These are phyloP conservation scores for Spilogale gracilis DNA, from an alignment of 2,113 vertebrate genomes.

Conservation along the genomic window DNA sequence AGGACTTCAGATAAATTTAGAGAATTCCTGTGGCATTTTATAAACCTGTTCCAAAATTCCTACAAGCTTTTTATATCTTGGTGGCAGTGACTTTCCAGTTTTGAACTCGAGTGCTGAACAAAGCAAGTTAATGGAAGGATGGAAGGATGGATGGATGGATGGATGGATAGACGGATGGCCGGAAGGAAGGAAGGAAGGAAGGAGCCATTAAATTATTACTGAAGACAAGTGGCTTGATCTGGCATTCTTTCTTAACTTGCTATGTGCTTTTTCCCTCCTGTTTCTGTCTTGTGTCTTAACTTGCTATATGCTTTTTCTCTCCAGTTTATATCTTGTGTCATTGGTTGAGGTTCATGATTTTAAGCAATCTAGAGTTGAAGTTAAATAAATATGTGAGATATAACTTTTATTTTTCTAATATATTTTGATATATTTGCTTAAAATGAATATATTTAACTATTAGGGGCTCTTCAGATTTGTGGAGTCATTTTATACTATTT, in stretches of 20 bases:
- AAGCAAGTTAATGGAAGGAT: conserved; percentile 65
- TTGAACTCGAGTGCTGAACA: background rate
- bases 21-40: conserved; percentile 84
- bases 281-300: background rate
- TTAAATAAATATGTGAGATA: background rate
- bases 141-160: conserved; percentile 80
- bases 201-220: conserved; percentile 24
- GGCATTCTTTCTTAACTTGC: background rate
- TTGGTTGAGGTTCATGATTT: background rate
- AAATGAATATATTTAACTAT: conserved; percentile 16
- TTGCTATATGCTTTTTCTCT: background rate
- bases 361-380: background rate
- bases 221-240: background rate
- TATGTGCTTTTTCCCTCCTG: background rate
- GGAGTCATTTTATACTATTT: background rate
- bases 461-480: background rate
- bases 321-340: background rate
- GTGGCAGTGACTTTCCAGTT: conserved; percentile 73
- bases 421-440: conserved; percentile 27
- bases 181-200: conserved; percentile 78
- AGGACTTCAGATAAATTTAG: conserved; percentile 82
- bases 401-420: background rate
- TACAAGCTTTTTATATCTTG: conserved; percentile 81
- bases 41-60: conserved; percentile 77
- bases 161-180: conserved; percentile 79